Base-by-base conservation (phyloP, 2,888 invertebrate genomes). In the Heliothis peltigera region DNA sequence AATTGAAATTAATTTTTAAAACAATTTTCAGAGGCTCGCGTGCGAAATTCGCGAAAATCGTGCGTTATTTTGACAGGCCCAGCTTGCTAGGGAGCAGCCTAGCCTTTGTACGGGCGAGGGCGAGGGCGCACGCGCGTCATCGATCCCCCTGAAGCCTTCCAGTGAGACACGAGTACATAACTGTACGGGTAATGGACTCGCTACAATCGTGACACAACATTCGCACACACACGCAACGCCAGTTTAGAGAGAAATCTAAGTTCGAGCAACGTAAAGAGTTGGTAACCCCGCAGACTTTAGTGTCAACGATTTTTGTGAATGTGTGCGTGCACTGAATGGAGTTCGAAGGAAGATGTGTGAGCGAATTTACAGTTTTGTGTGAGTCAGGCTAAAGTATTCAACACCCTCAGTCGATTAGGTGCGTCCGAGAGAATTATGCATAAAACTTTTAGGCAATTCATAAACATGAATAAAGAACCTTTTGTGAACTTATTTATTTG, bases 1-100 rank as follows among this genome's bases (percentile, higher is more conserved):
- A 43, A 46, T 21, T 35, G 8, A 52, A 70, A 62, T 60, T 15
- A 55, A 58, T 57, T 62, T 58, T 77, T 61, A 49, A 39, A 71
- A 70, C 32, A 74, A 61, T 55, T 67, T 67, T 56, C 28, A 66
- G 76, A 65, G 64, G 68, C 63, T 82, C 81, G 85, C 85, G 85
- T 86, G 85, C 73, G 75, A 81, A 84, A 82, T 86, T 88, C 82
- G 86, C 87, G 84, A 87, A 87, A 83, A 84, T 82, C 83, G 78
- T 84, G 85, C 89, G 78, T 86, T 92, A 92, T 92, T 94, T 92
- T 92, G 92, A 93, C 91, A 91, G 88, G 84, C 88, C 87, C 82
- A 81, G 87, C 87, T 80, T 81, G 84, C 81, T 75, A 80, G 87
- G 85, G 88, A 85, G 89, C 90, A 86, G 88, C 85, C 89, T 87